Conservation (phyloP, 2,797 vertebrate genomes). For the Vireo griseus region DNA sequence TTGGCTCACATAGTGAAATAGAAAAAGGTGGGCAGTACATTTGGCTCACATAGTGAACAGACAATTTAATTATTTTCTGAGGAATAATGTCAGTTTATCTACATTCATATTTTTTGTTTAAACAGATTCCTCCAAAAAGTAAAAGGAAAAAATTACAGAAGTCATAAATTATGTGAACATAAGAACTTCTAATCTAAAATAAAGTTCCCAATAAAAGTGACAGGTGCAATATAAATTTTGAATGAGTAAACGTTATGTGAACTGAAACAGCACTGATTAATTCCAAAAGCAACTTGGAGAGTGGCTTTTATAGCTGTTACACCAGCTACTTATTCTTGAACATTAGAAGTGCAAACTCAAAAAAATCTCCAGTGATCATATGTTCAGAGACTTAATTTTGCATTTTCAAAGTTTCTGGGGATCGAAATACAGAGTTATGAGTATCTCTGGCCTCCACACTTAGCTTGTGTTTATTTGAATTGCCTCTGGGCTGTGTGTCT, state of each 20-base stretch:
- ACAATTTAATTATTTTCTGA: background rate
- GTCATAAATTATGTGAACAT: background rate
- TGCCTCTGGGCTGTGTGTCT: background rate
- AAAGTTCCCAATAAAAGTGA: background rate
- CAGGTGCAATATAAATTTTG: background rate
- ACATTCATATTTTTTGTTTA: background rate
- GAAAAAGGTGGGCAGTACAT: background rate
- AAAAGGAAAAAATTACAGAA: conserved; percentile 9
- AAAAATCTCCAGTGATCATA: conserved; percentile 1
- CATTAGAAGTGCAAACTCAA: background rate
- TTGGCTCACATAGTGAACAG: background rate
- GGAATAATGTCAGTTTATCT: background rate
- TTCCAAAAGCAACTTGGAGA: background rate
- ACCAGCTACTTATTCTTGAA: background rate
- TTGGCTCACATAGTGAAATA: background rate
- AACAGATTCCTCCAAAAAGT: background rate
- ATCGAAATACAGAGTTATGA: background rate
- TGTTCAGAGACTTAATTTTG: conserved; percentile 7
- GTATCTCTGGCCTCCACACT: background rate
- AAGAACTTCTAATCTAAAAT: conserved; percentile 1
- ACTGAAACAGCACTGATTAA: background rate
- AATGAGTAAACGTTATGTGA: conserved; percentile 1
- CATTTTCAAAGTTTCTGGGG: background rate
- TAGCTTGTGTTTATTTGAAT: background rate
- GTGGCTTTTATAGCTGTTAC: background rate